A percentile compares a stretch with the other conserved stretches of the same genome.
Evolutionary conservation across 2,888 invertebrate species (phyloP).

Genomic region (Spisula subtruncata): DNA sequence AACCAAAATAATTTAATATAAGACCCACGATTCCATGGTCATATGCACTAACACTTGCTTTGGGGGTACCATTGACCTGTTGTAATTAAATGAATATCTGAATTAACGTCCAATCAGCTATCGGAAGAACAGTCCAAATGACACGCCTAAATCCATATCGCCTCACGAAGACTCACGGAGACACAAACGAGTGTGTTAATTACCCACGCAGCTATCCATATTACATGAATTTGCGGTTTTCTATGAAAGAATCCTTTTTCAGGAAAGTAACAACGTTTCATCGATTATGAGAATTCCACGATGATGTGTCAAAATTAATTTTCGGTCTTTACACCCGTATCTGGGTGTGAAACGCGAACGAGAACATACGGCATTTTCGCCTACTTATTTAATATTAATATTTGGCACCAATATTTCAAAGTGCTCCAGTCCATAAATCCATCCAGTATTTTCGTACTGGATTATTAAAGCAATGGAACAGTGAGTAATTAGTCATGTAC

Average conservation of each 20-base stretch:
- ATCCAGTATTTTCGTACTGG: neutral
- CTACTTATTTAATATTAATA: neutral
- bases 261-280: neutral
- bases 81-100: neutral
- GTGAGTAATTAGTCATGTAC: no score
- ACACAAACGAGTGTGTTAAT: neutral
- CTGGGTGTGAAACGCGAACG: neutral
- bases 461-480: neutral
- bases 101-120: neutral
- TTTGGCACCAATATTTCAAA: neutral
- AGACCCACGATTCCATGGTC: neutral
- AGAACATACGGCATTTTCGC: neutral
- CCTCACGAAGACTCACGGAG: neutral
- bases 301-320: conserved; percentile 26
- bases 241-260: neutral
- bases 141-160: neutral
- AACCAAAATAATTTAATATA: neutral
- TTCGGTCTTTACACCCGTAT: neutral
- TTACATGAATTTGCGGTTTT: neutral
- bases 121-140: neutral
- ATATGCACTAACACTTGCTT: neutral
- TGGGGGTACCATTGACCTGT: neutral
- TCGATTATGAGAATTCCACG: neutral
- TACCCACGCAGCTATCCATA: neutral
- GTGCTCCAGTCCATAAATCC: neutral